A percentile compares a stretch with the other conserved stretches of the same genome.
These are phyloP conservation scores for Ctenicera cuprea DNA, from an alignment of 2,888 invertebrate genomes.

Conservation along the genomic window DNA sequence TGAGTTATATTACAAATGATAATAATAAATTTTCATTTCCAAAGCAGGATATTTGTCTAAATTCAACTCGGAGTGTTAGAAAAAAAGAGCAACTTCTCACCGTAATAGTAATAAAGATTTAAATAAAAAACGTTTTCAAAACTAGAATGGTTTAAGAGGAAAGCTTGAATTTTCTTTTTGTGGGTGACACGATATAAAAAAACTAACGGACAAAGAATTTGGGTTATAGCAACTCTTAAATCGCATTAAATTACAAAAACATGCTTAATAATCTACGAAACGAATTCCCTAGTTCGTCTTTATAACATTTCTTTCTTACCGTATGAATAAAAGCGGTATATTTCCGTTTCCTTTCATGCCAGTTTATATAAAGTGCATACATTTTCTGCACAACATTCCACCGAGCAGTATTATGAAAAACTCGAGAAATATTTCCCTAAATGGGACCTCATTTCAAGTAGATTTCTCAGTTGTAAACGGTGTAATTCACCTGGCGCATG, in stretches of 20 bases:
- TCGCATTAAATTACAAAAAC: neutral
- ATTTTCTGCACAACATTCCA: neutral
- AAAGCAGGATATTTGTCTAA: too few species aligned
- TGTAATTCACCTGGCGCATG: constrained; percentile 35
- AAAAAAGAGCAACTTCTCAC: too few species aligned
- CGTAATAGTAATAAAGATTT: too few species aligned
- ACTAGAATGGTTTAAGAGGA: too few species aligned
- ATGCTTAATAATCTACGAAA: constrained; percentile 4
- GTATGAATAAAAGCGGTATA: constrained; percentile 1
- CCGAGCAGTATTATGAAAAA: neutral
- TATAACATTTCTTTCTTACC: neutral
- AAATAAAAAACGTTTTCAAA: too few species aligned
- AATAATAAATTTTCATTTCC: too few species aligned
- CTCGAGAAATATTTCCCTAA: constrained; percentile 19
- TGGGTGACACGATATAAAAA: too few species aligned
- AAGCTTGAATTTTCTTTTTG: too few species aligned
- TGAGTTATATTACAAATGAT: too few species aligned
- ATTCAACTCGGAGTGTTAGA: too few species aligned
- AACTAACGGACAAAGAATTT: too few species aligned
- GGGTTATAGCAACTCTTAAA: neutral
- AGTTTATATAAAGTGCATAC: constrained; percentile 10
- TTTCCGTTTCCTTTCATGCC: neutral
- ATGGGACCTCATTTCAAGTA: constrained; percentile 33
- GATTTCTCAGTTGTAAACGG: constrained; percentile 38
- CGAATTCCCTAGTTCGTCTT: constrained; percentile 11